A percentile compares a stretch with the other conserved stretches of the same genome.
These are phyloP conservation scores for Leptodactylus fallax DNA, from an alignment of 2,797 vertebrate genomes.

Conservation along the genomic window DNA sequence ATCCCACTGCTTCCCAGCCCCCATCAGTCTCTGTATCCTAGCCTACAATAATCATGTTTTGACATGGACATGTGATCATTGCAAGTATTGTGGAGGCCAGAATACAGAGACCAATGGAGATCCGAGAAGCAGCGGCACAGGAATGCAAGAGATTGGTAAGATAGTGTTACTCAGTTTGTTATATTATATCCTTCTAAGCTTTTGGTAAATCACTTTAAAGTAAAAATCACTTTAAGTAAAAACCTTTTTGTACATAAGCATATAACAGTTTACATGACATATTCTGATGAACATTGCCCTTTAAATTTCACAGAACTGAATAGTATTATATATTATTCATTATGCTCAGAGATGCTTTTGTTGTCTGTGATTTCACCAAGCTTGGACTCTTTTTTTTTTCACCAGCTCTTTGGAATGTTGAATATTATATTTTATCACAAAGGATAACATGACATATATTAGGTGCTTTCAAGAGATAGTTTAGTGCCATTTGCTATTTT, in stretches of 20 bases:
- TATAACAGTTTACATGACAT: neutral
- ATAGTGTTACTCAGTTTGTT: too few relatives aligned
- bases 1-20: too few relatives aligned
- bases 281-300: neutral
- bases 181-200: too few relatives aligned
- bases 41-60: too few relatives aligned
- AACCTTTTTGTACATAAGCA: neutral
- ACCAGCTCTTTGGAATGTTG: slow-evolving; percentile 21
- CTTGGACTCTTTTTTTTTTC: slow-evolving; percentile 19
- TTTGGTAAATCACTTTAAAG: too few relatives aligned
- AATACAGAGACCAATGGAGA: too few relatives aligned
- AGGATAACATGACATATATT: slow-evolving; percentile 58
- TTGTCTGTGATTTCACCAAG: slow-evolving; percentile 30
- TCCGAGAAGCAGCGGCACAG: too few relatives aligned
- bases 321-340: slow-evolving; percentile 38
- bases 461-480: slow-evolving; percentile 60
- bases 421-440: slow-evolving; percentile 55
- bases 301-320: neutral
- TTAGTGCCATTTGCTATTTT: slow-evolving; percentile 58
- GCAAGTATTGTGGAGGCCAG: too few relatives aligned
- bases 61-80: too few relatives aligned
- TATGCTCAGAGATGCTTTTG: neutral
- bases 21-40: too few relatives aligned
- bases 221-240: neutral
- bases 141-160: too few relatives aligned